phyloP scores from a whole-genome alignment of 2,888 invertebrate species.

The Hydrotaea cyrtoneurina region DNA sequence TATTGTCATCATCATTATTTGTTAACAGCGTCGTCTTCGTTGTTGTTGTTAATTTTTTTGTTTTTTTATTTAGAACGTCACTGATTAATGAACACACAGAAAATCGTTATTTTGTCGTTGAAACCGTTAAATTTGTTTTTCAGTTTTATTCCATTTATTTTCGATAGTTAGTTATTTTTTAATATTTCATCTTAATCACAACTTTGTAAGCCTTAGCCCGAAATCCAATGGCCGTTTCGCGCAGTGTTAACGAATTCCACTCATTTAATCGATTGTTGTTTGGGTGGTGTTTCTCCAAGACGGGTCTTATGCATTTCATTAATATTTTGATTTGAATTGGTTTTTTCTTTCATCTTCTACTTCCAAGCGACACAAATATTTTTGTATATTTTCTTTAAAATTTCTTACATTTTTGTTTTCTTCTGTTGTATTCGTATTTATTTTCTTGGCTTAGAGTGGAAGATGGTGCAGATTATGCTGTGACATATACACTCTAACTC shows the following conservation, averaged over 20 bases:
- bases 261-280: conserved; percentile 6
- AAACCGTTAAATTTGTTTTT: conserved; percentile 40
- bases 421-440: conserved; percentile 1
- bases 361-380: conserved; percentile 35
- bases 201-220: not conserved
- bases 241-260: not conserved
- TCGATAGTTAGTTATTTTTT: not conserved
- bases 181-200: conserved; percentile 11
- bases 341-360: not conserved
- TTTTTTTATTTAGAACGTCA: conserved; percentile 53
- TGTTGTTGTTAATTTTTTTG: conserved; percentile 34
- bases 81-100: conserved; percentile 45
- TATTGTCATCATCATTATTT: conserved; percentile 14
- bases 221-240: not conserved
- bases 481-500: conserved; percentile 5
- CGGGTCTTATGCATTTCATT: conserved; percentile 29
- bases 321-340: conserved; percentile 1
- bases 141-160: not conserved
- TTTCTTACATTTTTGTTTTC: conserved; percentile 35
- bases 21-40: not conserved
- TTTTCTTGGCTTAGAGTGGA: not conserved
- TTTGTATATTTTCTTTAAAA: not conserved
- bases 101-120: conserved; percentile 38
- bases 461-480: not conserved
- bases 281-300: conserved; percentile 4